Evolutionary conservation across 2,113 vertebrate species (phyloP), one percentile per base, ranked within the genome.

Genomic region (Laticauda colubrina): DNA sequence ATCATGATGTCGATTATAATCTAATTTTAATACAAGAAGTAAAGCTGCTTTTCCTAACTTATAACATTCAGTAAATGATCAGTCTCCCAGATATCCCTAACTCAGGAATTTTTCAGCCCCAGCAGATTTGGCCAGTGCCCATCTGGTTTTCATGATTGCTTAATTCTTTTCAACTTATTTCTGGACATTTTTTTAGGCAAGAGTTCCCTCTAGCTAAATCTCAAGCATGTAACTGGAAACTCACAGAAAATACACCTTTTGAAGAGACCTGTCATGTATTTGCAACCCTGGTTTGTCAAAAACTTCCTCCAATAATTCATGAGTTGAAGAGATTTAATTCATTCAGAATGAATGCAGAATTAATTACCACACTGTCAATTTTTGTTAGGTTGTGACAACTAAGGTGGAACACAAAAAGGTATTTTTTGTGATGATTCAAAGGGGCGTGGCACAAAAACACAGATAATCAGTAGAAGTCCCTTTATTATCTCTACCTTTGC

Each of bases 351-450:
- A n/a, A 48, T 23, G 87, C 2, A 20, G 15, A 23, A 92, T 51
- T 51, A 34, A 92, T 51, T 45, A 34, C 7, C 55, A 91, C 89
- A 29, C 93, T 45, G 34, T 48, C 34, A 64, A 24, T 85, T 54
- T 14, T 29, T 69, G 0, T 1, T 93, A 95, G 91, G 93, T 81
- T 94, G 92, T 34, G 81, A 54, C 94, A 20, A 88, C 88, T 57
- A 86, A 69, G 64, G n/a, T n/a, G n/a, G n/a, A n/a, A n/a, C n/a
- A n/a, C n/a, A n/a, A n/a, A n/a, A 86, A 69, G 64, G 5, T 11
- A 85, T 93, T 54, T 97, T 94, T 6, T 51, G 48, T 51, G 48
- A 51, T 51, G 48, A 51, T 8, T 8, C 48, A 51, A 51, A 51
- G 8, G 48, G 48, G 5, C 8, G 48, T 51, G 48, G 48, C 48